Conservation (phyloP, 2,113 vertebrate species). For the Cyprinodon variegatus region DNA sequence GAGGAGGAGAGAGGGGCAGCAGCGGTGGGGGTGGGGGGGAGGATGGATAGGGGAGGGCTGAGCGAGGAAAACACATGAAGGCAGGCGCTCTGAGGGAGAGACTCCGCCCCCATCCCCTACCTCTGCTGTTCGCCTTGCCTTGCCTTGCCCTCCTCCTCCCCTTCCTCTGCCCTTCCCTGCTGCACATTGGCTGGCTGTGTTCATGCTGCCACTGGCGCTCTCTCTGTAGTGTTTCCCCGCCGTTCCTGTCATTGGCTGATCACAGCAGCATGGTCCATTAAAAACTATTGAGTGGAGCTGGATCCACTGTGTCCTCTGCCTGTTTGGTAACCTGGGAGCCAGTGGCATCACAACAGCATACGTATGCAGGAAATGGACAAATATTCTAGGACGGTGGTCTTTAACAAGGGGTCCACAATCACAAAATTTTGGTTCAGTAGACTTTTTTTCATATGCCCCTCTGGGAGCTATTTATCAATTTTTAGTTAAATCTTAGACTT, state of each 20-base stretch:
- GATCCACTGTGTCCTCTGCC: background rate
- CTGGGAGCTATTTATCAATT: too few species aligned
- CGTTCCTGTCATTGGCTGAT: constrained; percentile 61
- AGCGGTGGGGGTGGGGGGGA: constrained; percentile 2
- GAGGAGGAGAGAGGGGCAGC: constrained; percentile 15
- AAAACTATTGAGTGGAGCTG: constrained; percentile 29
- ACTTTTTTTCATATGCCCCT: too few species aligned
- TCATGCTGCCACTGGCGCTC: constrained; percentile 55
- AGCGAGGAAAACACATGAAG: constrained; percentile 33
- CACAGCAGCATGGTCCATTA: constrained; percentile 45
- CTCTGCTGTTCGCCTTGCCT: constrained; percentile 59
- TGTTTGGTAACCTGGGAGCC: background rate
- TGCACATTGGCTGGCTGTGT: constrained; percentile 64
- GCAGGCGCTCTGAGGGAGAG: constrained; percentile 33
- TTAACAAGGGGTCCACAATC: too few species aligned
- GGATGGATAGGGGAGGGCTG: constrained; percentile 61
- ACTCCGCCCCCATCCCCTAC: constrained; percentile 65
- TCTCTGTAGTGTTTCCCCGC: constrained; percentile 65
- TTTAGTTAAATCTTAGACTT: too few species aligned
- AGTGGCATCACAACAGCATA: background rate
- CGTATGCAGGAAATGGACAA: background rate
- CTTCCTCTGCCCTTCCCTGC: constrained; percentile 14
- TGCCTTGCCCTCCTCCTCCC: constrained; percentile 42
- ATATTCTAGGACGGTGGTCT: too few species aligned
- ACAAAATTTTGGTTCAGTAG: too few species aligned